Evolutionary conservation across 2,797 vertebrate genomes (phyloP).

Genomic region (Chloroceryle inda): DNA sequence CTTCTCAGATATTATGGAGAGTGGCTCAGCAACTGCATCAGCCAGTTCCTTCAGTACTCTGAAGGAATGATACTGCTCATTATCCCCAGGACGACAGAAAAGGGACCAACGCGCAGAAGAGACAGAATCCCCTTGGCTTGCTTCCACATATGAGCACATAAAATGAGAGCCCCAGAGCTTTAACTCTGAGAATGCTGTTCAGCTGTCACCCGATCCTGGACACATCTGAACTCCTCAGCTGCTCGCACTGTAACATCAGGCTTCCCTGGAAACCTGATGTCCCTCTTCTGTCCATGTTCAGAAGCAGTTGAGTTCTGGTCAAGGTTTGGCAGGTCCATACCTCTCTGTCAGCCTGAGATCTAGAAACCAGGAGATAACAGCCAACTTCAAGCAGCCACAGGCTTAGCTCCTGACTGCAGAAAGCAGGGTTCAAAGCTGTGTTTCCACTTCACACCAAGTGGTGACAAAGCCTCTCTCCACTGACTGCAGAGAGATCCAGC

Average conservation of each 20-base stretch:
- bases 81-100: neutral
- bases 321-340: neutral
- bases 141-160: neutral
- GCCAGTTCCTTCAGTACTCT: no score
- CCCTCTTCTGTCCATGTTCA: neutral
- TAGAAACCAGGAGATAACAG: neutral
- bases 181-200: neutral
- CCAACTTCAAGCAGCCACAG: neutral
- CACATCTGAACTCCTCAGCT: neutral
- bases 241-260: neutral
- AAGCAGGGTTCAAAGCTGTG: neutral
- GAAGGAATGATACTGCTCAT: neutral
- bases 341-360: neutral
- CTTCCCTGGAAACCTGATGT: neutral
- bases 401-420: neutral
- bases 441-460: neutral
- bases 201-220: neutral
- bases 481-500: neutral
- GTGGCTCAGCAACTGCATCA: no score
- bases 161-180: neutral
- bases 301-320: neutral
- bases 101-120: neutral
- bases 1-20: no score
- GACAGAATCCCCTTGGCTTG: neutral
- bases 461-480: neutral